These are phyloP conservation scores for Tachycineta bicolor DNA, from an alignment of 2,113 vertebrate genomes.

Conservation along the genomic window DNA sequence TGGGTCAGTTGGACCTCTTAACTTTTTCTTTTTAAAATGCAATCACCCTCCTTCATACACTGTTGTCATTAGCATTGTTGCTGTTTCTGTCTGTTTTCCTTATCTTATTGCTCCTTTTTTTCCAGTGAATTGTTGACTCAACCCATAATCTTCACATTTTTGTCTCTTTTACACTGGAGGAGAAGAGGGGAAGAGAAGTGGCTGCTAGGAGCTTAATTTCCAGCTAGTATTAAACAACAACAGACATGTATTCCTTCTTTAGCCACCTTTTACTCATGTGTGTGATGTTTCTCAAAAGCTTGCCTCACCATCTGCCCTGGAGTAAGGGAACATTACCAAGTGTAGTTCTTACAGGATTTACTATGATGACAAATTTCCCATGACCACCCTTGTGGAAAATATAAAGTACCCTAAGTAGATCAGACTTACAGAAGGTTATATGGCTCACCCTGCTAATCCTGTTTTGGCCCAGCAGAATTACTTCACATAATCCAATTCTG, in stretches of 20 bases:
- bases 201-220: neutral
- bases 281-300: neutral
- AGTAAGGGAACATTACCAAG: neutral
- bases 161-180: neutral
- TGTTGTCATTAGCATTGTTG: neutral
- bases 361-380: neutral
- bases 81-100: neutral
- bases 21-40: neutral
- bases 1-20: neutral
- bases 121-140: neutral
- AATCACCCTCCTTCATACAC: neutral
- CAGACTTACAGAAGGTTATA: constrained; percentile 22
- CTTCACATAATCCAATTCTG: constrained; percentile 26
- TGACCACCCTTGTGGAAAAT: constrained; percentile 34
- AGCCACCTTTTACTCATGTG: neutral
- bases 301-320: neutral
- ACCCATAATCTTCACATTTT: neutral
- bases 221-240: neutral
- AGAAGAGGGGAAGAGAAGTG: neutral
- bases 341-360: constrained; percentile 45
- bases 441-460: constrained; percentile 7
- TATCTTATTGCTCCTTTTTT: neutral
- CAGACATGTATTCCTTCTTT: neutral
- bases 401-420: constrained; percentile 24
- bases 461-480: constrained; percentile 12